phyloP scores from a whole-genome alignment of 2,888 invertebrate species.

The Ganaspis brasiliensis region DNA sequence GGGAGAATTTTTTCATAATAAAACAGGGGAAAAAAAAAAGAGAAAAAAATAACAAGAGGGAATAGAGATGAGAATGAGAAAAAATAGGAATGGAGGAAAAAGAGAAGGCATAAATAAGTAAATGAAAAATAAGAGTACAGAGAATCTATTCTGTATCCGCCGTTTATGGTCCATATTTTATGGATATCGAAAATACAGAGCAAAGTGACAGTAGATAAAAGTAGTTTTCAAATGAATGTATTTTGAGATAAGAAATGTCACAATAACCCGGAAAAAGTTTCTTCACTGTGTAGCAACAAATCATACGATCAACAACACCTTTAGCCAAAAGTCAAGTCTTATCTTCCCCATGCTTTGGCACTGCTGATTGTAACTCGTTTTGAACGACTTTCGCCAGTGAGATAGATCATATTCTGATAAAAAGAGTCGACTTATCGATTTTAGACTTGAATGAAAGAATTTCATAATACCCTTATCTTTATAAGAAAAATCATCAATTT shows the following conservation, averaged over 20 bases:
- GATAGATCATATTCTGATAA: neutral
- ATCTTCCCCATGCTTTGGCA: constrained; percentile 5
- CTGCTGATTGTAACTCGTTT: constrained; percentile 17
- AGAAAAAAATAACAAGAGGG: neutral
- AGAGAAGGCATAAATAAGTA: constrained; percentile 9
- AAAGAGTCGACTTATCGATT: no score
- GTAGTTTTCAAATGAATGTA: constrained; percentile 29
- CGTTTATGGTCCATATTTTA: constrained; percentile 36
- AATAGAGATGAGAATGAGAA: neutral
- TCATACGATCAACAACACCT: constrained; percentile 25
- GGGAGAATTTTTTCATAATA: neutral
- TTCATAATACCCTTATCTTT: no score
- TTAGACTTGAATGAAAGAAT: no score
- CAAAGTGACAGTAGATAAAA: constrained; percentile 33
- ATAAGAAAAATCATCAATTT: no score
- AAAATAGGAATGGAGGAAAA: neutral
- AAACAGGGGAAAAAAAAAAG: neutral
- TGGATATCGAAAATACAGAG: constrained; percentile 33
- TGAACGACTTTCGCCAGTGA: neutral
- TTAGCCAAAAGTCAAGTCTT: neutral
- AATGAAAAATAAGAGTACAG: constrained; percentile 8
- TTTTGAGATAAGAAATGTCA: constrained; percentile 31
- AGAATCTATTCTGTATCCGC: constrained; percentile 22
- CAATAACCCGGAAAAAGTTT: constrained; percentile 34
- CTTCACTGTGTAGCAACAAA: constrained; percentile 1